Conservation (phyloP, 1,140 invertebrate genomes). For the Lethrus apterus region DNA sequence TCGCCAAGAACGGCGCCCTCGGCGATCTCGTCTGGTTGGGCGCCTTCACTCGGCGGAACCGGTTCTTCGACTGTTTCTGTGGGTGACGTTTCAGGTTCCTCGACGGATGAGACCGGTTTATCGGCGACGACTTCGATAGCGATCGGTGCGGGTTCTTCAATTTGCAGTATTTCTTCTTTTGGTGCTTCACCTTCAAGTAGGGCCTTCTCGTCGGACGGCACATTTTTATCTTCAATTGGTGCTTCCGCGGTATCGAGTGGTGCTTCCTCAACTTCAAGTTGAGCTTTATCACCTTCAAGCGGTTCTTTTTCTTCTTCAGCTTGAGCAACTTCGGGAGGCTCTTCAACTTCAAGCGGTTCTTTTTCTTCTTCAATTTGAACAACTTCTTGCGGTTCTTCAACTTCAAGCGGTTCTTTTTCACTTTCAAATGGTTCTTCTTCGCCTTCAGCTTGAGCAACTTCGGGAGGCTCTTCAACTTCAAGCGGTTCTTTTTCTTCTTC, state of each 20-base stretch:
- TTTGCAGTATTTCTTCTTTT: background rate
- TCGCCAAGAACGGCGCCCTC: too few species aligned
- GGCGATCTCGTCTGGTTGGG: too few species aligned
- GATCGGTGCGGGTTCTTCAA: too few species aligned
- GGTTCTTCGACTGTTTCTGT: too few species aligned
- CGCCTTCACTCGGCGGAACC: too few species aligned
- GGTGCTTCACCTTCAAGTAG: background rate
- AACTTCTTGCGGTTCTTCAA: background rate
- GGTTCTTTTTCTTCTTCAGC: background rate
- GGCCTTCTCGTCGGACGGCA: too few species aligned
- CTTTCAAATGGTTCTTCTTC: background rate
- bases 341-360: background rate
- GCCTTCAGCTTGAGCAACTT: background rate
- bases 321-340: background rate
- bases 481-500: background rate
- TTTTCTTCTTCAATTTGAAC: background rate
- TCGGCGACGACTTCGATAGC: too few species aligned
- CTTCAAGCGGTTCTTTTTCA: background rate
- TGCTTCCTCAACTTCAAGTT: background rate
- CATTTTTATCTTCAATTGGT: too few species aligned
- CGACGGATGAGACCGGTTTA: too few species aligned
- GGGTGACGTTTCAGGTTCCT: too few species aligned
- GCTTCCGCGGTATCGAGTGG: background rate
- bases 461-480: background rate
- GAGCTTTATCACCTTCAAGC: background rate